Evolutionary conservation across 2,888 invertebrate genomes (phyloP), one percentile per base, ranked within the genome.

Genomic region (Harpalus rubripes): DNA sequence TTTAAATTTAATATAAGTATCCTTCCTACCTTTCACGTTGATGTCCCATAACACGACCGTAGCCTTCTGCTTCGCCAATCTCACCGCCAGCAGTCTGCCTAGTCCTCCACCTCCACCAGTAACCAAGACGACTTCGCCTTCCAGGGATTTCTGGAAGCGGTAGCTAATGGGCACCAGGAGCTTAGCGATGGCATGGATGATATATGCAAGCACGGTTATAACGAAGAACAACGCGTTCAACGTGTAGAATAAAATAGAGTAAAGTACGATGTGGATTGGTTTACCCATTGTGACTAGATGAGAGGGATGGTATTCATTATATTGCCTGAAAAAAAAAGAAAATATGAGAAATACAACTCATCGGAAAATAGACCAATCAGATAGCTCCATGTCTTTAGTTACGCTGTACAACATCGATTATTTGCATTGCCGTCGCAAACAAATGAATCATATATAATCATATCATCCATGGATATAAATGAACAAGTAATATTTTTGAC

Each of bases 71-170:
- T 95, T 93, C 18, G 96, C 95, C 74, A 98, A 92, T 87, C 95
- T 93, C 87, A 95, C 90, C 0, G 96, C 95, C 84, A 97, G 91
- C 80, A 97, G 93, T 86, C 97, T 93, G 6, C 98, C 98, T 15
- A 98, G 92, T 2, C 97, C 98, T 56, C 96, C 95, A 52, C 97
- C 98, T 16, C 97, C 97, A 0, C 98, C 98, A 0, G 98, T 98
- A 39, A 98, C 95, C 68, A 98, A 92, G 0, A 96, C 97, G 58
- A 96, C 93, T 89, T 97, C 95, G 58, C 95, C 96, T 86, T 92
- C 92, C 85, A 97, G 91, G 87, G 94, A 94, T 90, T 96, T 96
- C 91, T 94, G 93, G 58, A 93, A 93, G 85, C 92, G 90, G 80
- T 95, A 96, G 79, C 93, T 93, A 87, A 93, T 92, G 7, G 94